A percentile compares a stretch with the other conserved stretches of the same genome.
These are phyloP conservation scores for Penelope pileata DNA, from an alignment of 2,113 vertebrate genomes.

Conservation along the genomic window DNA sequence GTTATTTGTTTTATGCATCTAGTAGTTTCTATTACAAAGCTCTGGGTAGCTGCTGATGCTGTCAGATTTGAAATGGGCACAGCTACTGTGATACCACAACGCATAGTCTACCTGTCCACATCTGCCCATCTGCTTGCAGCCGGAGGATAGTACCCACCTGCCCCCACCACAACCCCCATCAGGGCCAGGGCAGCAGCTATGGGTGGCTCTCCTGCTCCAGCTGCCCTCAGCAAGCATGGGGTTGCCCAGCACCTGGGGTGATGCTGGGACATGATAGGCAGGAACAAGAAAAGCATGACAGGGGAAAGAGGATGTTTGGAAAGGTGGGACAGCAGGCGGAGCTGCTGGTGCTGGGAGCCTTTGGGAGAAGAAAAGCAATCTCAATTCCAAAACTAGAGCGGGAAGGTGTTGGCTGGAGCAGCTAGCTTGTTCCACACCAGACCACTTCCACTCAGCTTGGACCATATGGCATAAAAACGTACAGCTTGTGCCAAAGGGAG, in stretches of 20 bases:
- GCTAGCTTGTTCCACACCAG: not conserved
- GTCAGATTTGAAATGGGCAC: not conserved
- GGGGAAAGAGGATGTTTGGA: not conserved
- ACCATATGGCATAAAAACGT: not conserved
- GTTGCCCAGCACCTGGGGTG: not conserved
- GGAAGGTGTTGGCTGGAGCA: not conserved
- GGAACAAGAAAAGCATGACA: not conserved
- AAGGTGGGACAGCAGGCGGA: not conserved
- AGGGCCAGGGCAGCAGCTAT: not conserved
- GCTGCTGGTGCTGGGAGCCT: not conserved
- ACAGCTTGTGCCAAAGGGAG: not conserved
- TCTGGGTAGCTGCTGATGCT: not conserved
- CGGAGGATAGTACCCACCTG: not conserved
- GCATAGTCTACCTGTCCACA: accelerated
- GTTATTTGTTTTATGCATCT: not conserved
- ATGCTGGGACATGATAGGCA: not conserved
- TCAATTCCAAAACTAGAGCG: not conserved
- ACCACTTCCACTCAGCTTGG: not conserved
- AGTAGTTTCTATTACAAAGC: not conserved
- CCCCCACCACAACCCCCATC: accelerated
- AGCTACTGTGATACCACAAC: not conserved
- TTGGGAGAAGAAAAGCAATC: not conserved
- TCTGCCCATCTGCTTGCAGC: not conserved
- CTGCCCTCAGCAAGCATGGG: accelerated
- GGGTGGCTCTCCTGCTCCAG: not conserved